Base-by-base conservation (phyloP, 92 coral and sea anemone species). In the Siderastrea siderea region DNA sequence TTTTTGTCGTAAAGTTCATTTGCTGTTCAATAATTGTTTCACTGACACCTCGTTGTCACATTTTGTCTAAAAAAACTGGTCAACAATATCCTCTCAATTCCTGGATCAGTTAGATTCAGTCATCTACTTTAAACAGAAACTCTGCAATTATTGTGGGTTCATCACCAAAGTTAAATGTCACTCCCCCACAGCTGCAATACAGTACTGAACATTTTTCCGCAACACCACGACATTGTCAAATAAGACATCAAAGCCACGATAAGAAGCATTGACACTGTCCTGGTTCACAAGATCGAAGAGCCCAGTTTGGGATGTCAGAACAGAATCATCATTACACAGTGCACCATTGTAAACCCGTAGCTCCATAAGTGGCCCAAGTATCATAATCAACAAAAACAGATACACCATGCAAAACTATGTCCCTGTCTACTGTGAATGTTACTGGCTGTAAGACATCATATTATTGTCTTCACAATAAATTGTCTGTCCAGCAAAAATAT, bases 351-450 rank as follows among this genome's bases (percentile, higher is more conserved):
- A n/a, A 14, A 74, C 43, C 55, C 14, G 78, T 52, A 4, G 38
- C 78, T 74, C 46, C 10, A 17, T 15, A 51, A 1, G 19, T 43
- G 19, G 47, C 78, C 50, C 38, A 61, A 5, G 16, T 10, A 6
- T 61, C 43, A 1, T 44, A 11, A 10, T 52, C 38, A 17, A 19
- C 59, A 52, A 17, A 74, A 8, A 74, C 3, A 46, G 78, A 52
- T 9, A 74, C 60, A 51, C 78, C 78, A 52, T 51, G 57, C 78
- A 74, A 74, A 60, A 51, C 9, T 52, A 74, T 53, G 78, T 74
- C 61, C 47, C 52, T 74, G 62, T 74, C 78, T 4, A 74, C 62
- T 1, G 78, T 74, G 3, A 74, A 3, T 51, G 16, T 16, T 11
- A 74, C 2, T 8, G 6, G 3, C 8, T 51, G 6, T 3, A 57